phyloP scores from a whole-genome alignment of 92 coral and sea anemone species.

The Phenganax subtilis region DNA sequence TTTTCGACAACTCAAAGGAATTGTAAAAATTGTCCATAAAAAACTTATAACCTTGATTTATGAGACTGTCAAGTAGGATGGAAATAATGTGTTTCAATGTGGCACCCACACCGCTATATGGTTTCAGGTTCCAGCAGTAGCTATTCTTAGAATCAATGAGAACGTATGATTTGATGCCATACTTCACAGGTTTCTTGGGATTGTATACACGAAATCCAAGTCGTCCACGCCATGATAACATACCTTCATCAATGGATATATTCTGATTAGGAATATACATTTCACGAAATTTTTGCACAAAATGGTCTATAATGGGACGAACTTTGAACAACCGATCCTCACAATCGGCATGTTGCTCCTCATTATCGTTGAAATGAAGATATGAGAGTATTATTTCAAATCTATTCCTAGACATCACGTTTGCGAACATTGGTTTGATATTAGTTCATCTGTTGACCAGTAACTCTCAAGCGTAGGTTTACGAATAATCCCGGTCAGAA shows the following conservation, averaged over 20 bases:
- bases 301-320: slow-evolving; percentile 25
- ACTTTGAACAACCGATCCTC: slow-evolving; percentile 38
- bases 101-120: too few relatives aligned
- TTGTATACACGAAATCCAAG: slow-evolving; percentile 30
- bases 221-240: slow-evolving; percentile 25
- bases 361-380: slow-evolving; percentile 31
- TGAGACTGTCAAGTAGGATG: too few relatives aligned
- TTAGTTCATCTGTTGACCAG: slow-evolving; percentile 27
- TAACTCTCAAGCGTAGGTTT: slow-evolving; percentile 18
- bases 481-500: slow-evolving; percentile 21
- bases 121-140: slow-evolving; percentile 10
- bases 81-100: too few relatives aligned
- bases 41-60: too few relatives aligned
- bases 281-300: slow-evolving; percentile 3
- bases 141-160: slow-evolving; percentile 20
- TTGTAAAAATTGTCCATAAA: too few relatives aligned
- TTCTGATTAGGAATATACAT: slow-evolving; percentile 10
- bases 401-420: slow-evolving; percentile 20
- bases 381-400: slow-evolving; percentile 23
- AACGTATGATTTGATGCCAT: slow-evolving; percentile 17
- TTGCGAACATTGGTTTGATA: slow-evolving; percentile 18
- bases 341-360: slow-evolving; percentile 7
- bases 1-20: too few relatives aligned
- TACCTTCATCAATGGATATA: neutral
- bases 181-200: slow-evolving; percentile 27